A percentile compares a stretch with the other conserved stretches of the same genome.
phyloP scores from a whole-genome alignment of 2,888 invertebrate genomes.

The Serripes groenlandicus region DNA sequence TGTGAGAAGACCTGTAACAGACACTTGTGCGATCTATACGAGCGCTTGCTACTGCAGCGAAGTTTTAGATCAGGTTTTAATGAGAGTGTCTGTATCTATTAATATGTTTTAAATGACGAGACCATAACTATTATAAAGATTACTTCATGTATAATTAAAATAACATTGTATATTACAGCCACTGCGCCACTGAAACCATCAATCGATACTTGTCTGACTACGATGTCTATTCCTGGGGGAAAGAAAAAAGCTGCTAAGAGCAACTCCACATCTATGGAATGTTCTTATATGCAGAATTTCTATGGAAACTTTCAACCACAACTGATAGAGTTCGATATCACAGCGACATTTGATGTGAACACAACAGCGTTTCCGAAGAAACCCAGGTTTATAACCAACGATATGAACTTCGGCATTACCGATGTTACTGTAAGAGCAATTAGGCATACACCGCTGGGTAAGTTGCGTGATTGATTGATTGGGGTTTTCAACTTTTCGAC shows the following conservation, averaged over 20 bases:
- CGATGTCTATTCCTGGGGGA: not conserved
- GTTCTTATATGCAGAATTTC: constrained; percentile 25
- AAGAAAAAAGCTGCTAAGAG: not conserved
- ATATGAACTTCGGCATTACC: constrained; percentile 29
- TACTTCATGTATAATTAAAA: not conserved
- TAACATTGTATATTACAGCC: not conserved
- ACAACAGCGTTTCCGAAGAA: not conserved
- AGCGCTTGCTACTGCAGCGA: too few species aligned
- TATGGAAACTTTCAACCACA: constrained; percentile 38
- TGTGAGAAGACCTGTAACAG: too few species aligned
- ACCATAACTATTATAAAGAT: not conserved
- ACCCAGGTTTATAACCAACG: not conserved
- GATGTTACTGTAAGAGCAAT: constrained; percentile 6
- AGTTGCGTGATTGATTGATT: not conserved
- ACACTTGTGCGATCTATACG: too few species aligned
- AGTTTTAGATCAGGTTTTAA: too few species aligned
- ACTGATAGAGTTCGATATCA: not conserved
- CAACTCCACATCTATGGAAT: constrained; percentile 4
- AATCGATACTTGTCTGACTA: not conserved
- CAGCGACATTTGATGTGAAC: constrained; percentile 4
- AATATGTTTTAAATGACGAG: not conserved
- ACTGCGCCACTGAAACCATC: not conserved
- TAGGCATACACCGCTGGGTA: not conserved
- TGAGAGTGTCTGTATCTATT: not conserved
- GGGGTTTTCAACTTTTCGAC: too few species aligned